Evolutionary conservation across 2,113 vertebrate species (phyloP), one percentile per base, ranked within the genome.

Genomic region (Colossoma macropomum): DNA sequence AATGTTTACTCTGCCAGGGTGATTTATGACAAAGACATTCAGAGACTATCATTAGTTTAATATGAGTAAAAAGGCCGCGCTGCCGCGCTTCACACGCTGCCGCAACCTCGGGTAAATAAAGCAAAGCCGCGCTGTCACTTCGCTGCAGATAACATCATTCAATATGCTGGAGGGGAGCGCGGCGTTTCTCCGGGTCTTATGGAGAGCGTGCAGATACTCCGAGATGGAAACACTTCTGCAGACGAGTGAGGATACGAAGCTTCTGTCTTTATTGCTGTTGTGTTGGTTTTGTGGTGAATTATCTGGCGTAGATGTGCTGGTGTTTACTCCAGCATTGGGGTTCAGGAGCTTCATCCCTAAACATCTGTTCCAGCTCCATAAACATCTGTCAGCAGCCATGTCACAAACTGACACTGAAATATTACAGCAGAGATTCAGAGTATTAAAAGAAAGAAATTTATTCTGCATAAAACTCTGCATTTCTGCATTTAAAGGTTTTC

Each of bases 11-110:
- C 74, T 88, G 89, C 92, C 12, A 27, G 41, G 74, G 83, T 93
- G 93, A 95, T 95, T 93, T 91, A 93, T 86, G 90, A 91, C 76
- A 90, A 85, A 82, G 86, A 84, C 89, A 91, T 90, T 87, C 83
- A 88, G 79, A 89, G 90, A 92, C 87, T 91, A 88, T 89, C 86
- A 87, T 93, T 92, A 90, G 87, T 84, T 88, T 87, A 90, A 90
- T 88, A 89, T 85, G 91, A 93, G 89, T 84, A 89, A 89, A 86
- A 80, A 85, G 79, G 87, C 60, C 34, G 25, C 56, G 62, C 73
- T 75, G 41, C 30, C 59, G 56, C 16, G 25, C 69, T 86, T 89
- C 86, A 77, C 88, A 88, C 87, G 93, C 91, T 90, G 89, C 85
- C 75, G 83, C 78, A 72, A 84, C 86, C 68, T 85, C 85, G 83